phyloP scores from a whole-genome alignment of 30 jellyfish, hydroid and myxozoan species.

The Pseudorhiza aurosa region DNA sequence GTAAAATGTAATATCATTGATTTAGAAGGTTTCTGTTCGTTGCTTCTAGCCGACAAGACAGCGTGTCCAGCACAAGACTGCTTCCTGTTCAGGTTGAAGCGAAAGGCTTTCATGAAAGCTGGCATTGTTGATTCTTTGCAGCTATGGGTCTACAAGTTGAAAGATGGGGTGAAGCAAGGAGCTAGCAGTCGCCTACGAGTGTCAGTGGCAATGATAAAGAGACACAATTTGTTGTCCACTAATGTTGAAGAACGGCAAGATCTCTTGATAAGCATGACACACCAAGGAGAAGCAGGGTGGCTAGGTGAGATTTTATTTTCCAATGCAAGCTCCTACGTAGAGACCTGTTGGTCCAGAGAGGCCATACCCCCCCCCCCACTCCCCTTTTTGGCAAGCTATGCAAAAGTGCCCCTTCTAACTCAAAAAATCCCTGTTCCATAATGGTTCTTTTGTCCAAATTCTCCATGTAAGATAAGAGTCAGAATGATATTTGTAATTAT shows the following conservation, averaged over 20 bases:
- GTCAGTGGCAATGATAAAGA: conserved; percentile 41
- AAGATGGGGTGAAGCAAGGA: background rate
- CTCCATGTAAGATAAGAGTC: too few species aligned
- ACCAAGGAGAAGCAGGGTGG: conserved; percentile 72
- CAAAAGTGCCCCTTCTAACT: too few species aligned
- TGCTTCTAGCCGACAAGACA: conserved; percentile 45
- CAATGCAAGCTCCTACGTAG: too few species aligned
- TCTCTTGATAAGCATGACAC: conserved; percentile 47
- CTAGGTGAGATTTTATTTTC: conserved; percentile 42
- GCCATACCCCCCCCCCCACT: too few species aligned
- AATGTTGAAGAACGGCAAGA: conserved; percentile 13
- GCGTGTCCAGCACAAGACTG: conserved; percentile 70
- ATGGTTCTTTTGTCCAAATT: too few species aligned
- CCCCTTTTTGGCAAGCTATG: too few species aligned
- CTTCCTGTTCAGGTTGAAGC: conserved; percentile 55
- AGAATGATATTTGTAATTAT: too few species aligned
- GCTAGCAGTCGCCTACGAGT: conserved; percentile 30
- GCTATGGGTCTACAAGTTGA: conserved; percentile 50
- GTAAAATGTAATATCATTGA: too few species aligned
- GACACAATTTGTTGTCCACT: background rate
- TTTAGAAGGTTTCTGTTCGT: too few species aligned
- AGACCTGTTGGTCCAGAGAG: too few species aligned
- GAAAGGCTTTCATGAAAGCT: conserved; percentile 58
- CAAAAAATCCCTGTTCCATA: too few species aligned
- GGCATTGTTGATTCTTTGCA: conserved; percentile 46